Evolutionary conservation across 2,888 invertebrate genomes (phyloP).

Genomic region (Drosophila kuntzei): DNA sequence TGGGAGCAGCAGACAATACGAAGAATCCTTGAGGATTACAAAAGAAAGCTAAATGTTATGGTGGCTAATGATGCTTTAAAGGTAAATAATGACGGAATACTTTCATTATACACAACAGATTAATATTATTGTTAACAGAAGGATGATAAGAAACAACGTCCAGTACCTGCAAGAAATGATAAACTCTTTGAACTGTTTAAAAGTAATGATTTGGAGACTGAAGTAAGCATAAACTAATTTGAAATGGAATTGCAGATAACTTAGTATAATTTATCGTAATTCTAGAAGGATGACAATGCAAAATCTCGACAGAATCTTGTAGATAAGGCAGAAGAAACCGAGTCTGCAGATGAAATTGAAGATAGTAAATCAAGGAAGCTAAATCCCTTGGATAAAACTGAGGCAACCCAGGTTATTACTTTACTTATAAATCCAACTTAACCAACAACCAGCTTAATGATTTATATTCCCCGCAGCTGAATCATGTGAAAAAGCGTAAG

Average conservation of each 20-base stretch:
- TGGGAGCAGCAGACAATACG: conserved; percentile 34
- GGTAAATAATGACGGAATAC: conserved; percentile 1
- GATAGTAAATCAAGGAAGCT: background rate
- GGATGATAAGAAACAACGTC: background rate
- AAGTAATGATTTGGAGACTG: conserved; percentile 16
- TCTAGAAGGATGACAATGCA: background rate
- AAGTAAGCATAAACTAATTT: conserved; percentile 7
- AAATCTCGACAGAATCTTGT: background rate
- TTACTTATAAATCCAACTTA: too few species aligned
- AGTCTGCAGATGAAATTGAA: background rate
- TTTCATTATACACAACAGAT: background rate
- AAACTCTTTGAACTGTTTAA: conserved; percentile 47
- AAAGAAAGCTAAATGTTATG: conserved; percentile 12
- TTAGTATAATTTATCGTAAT: background rate
- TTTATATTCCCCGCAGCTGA: background rate
- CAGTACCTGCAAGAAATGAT: conserved; percentile 19
- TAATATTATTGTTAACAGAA: conserved; percentile 6
- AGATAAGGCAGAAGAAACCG: conserved; percentile 3
- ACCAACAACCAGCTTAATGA: too few species aligned
- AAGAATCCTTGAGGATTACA: conserved; percentile 29
- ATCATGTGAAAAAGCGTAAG: conserved; percentile 8
- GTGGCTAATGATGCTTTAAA: background rate
- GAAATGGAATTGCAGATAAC: background rate
- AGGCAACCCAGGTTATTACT: background rate
- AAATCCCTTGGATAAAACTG: background rate